phyloP scores from a whole-genome alignment of 2,797 vertebrate genomes.

The Eulemur albifrons region DNA sequence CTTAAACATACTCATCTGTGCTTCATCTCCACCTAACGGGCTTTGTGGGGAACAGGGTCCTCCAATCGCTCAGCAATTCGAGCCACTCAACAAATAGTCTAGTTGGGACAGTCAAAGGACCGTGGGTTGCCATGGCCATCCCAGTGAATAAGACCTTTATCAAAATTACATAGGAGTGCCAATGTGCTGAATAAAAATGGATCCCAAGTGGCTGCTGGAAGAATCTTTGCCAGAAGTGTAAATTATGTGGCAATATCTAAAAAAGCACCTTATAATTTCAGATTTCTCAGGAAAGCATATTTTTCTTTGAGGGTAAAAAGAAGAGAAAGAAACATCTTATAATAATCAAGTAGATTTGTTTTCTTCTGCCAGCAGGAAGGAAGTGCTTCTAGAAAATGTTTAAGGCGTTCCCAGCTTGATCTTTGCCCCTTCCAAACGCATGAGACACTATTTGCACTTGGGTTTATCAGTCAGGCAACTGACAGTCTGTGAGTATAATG shows the following conservation, averaged over 20 bases:
- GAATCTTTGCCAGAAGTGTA: conserved; percentile 82
- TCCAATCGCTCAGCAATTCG: conserved; percentile 37
- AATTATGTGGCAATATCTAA: conserved; percentile 84
- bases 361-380: conserved; percentile 55
- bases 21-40: conserved; percentile 81
- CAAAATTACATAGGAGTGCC: conserved; percentile 52
- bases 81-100: conserved; percentile 15
- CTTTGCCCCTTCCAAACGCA: neutral
- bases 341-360: conserved; percentile 50
- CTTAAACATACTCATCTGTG: conserved; percentile 87
- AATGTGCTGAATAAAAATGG: conserved; percentile 70
- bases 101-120: conserved; percentile 13
- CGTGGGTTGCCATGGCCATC: conserved; percentile 12
- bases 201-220: conserved; percentile 74
- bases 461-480: conserved; percentile 38
- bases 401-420: neutral
- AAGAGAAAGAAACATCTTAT: conserved; percentile 41
- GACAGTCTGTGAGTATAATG: neutral
- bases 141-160: conserved; percentile 42
- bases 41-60: conserved; percentile 83
- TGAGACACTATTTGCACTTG: conserved; percentile 33
- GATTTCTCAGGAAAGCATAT: conserved; percentile 73
- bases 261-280: conserved; percentile 81
- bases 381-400: conserved; percentile 56
- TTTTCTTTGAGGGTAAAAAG: conserved; percentile 55